phyloP scores from a whole-genome alignment of 2,888 invertebrate species.

The Panzeria rudis region DNA sequence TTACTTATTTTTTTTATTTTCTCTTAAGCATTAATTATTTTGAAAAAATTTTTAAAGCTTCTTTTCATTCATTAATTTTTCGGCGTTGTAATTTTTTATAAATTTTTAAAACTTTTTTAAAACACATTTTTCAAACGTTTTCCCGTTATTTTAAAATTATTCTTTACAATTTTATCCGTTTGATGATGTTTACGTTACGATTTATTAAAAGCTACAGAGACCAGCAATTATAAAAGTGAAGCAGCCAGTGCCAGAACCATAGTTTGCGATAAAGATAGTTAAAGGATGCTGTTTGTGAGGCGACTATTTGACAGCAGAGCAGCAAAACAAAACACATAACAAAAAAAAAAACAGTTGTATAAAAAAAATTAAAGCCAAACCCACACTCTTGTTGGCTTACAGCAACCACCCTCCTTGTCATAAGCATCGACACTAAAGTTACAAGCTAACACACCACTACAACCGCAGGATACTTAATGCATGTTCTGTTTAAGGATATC shows the following conservation, averaged over 20 bases:
- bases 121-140: conserved; percentile 30
- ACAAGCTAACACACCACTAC: conserved; percentile 68
- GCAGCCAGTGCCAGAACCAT: conserved; percentile 70
- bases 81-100: not conserved
- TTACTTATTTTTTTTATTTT: conserved; percentile 9
- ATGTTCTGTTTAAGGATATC: conserved; percentile 49
- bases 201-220: conserved; percentile 80
- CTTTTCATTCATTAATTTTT: not conserved
- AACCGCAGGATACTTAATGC: conserved; percentile 59
- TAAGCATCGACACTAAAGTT: conserved; percentile 53
- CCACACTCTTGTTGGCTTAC: conserved; percentile 71
- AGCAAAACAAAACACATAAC: conserved; percentile 62
- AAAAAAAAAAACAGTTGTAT: conserved; percentile 28
- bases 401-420: conserved; percentile 55
- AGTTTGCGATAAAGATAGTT: conserved; percentile 43
- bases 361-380: conserved; percentile 79
- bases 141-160: conserved; percentile 35
- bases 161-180: conserved; percentile 53
- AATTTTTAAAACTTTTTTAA: conserved; percentile 13
- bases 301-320: conserved; percentile 71
- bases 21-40: not conserved
- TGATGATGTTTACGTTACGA: conserved; percentile 79
- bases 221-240: conserved; percentile 82
- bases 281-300: conserved; percentile 55
- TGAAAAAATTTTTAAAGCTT: not conserved